Conservation (phyloP, 2,113 vertebrate species). For the Corynorhinus townsendii region DNA sequence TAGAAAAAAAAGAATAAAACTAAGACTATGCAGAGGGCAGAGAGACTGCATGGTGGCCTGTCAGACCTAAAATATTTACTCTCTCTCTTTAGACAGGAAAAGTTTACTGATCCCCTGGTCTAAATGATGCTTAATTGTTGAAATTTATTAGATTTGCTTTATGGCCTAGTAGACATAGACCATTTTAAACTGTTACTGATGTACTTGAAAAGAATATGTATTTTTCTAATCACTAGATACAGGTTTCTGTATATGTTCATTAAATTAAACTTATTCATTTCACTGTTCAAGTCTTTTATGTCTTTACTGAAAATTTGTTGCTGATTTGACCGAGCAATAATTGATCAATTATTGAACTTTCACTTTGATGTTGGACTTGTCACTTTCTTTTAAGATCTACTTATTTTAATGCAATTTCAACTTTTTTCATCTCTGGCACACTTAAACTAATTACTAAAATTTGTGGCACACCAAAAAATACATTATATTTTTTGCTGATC, state of each 20-base stretch:
- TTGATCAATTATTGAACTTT: not conserved
- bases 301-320: not conserved
- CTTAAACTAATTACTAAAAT: not conserved
- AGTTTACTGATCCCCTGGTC: not conserved
- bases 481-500: not conserved
- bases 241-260: not conserved
- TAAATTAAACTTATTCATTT: not conserved
- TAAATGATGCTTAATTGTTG: not conserved
- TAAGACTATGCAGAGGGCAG: not conserved
- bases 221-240: not conserved
- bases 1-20: not conserved
- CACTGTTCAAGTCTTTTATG: not conserved
- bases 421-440: not conserved
- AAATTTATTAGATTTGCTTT: constrained; percentile 24
- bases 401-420: not conserved
- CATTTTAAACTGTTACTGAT: not conserved
- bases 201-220: not conserved
- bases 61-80: not conserved
- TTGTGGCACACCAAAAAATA: not conserved
- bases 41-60: not conserved
- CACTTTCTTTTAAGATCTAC: not conserved
- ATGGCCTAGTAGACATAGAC: not conserved
- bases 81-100: not conserved
- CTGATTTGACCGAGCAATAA: not conserved
- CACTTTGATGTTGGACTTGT: not conserved